Evolutionary conservation across 2,797 vertebrate species (phyloP).

Genomic region (Hozukius guyotensis): DNA sequence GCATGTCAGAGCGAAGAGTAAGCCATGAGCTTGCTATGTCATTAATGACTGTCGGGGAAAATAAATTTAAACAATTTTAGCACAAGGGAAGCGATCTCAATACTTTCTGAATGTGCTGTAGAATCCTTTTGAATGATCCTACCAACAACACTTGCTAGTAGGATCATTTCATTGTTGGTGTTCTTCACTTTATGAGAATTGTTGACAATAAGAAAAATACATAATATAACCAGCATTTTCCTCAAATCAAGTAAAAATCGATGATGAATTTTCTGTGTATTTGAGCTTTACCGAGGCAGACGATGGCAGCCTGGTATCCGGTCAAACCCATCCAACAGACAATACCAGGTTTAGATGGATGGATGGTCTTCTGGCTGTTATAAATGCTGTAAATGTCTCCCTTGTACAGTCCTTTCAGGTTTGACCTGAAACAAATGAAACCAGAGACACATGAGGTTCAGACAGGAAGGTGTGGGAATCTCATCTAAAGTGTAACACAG

Average conservation of each 20-base stretch:
- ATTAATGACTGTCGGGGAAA: neutral
- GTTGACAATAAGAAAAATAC: neutral
- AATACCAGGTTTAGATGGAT: slow-evolving; percentile 83
- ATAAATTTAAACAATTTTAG: neutral
- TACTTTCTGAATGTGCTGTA: neutral
- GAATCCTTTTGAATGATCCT: neutral
- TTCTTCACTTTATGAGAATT: neutral
- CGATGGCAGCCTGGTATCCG: slow-evolving; percentile 89
- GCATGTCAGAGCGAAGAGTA: neutral
- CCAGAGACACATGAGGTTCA: neutral
- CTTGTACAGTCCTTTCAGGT: slow-evolving; percentile 86
- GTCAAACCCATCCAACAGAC: slow-evolving; percentile 94
- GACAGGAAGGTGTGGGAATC: neutral
- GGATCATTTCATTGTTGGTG: neutral
- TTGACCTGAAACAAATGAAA: slow-evolving; percentile 79
- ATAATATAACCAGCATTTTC: neutral
- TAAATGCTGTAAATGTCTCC: slow-evolving; percentile 87
- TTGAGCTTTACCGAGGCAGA: slow-evolving; percentile 87
- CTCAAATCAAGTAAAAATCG: neutral
- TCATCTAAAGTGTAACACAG: neutral
- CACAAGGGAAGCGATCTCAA: neutral
- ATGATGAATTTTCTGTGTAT: neutral
- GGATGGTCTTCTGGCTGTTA: slow-evolving; percentile 80
- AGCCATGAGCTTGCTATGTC: neutral
- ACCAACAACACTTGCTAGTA: neutral